Conservation (phyloP, 2,797 vertebrate species). For the Threskiornis aethiopicus region DNA sequence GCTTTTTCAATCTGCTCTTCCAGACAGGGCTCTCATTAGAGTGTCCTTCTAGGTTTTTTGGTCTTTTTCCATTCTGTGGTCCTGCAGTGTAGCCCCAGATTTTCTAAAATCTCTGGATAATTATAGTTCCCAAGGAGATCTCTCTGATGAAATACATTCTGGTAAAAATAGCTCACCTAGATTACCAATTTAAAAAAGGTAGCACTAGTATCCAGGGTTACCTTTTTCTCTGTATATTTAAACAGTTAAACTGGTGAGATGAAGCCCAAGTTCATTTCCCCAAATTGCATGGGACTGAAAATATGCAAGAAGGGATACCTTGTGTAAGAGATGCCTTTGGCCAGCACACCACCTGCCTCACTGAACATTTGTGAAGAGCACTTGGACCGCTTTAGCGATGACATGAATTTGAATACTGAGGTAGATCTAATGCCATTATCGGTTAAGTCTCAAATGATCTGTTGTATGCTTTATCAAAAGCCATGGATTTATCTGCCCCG, state of each 20-base stretch:
- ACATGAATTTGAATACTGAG: neutral
- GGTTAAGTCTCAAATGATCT: neutral
- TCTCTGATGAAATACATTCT: neutral
- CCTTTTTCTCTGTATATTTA: neutral
- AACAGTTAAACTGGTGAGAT: neutral
- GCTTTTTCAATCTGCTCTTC: accelerated
- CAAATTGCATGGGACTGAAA: neutral
- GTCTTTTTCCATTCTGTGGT: neutral
- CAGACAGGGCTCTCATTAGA: neutral
- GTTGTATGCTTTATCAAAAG: neutral
- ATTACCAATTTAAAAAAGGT: neutral
- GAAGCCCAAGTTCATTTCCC: neutral
- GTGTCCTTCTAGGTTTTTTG: neutral
- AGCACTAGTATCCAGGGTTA: neutral
- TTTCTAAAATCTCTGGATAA: neutral
- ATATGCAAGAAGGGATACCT: accelerated
- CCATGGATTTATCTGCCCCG: neutral
- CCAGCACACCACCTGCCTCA: neutral
- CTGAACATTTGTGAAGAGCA: neutral
- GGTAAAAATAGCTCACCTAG: neutral
- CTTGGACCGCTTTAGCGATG: accelerated
- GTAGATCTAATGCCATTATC: neutral
- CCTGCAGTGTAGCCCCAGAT: neutral
- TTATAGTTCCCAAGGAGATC: neutral
- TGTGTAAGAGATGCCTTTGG: neutral